phyloP scores from a whole-genome alignment of 2,888 invertebrate genomes.

The Hipparchia sbordonii region DNA sequence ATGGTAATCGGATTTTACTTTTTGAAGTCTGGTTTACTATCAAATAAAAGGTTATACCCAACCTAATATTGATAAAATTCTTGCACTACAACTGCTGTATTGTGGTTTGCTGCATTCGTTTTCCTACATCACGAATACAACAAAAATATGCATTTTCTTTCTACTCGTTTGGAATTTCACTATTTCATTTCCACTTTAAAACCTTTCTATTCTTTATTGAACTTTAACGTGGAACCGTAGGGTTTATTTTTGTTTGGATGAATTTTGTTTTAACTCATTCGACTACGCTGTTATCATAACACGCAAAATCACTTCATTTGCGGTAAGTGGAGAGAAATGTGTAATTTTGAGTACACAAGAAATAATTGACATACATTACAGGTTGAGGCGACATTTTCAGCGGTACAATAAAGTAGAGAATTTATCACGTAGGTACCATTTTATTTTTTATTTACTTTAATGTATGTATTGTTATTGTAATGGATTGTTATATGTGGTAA shows the following conservation, averaged over 20 bases:
- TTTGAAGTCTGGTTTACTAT: too few relatives aligned
- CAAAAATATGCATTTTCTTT: constrained; percentile 19
- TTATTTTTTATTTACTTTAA: too few relatives aligned
- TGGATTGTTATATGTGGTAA: too few relatives aligned
- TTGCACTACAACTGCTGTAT: neutral
- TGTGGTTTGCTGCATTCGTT: neutral
- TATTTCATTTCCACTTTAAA: constrained; percentile 28
- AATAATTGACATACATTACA: constrained; percentile 36
- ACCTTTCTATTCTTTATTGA: neutral
- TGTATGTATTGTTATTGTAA: too few relatives aligned
- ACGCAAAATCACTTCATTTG: constrained; percentile 65
- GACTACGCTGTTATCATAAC: constrained; percentile 44
- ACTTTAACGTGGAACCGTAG: neutral
- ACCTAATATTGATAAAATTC: neutral
- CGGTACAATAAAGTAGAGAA: constrained; percentile 5
- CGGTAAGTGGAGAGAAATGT: constrained; percentile 43
- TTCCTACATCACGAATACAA: constrained; percentile 1
- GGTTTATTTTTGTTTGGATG: neutral
- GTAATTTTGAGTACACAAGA: constrained; percentile 37
- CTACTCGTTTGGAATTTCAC: constrained; percentile 16
- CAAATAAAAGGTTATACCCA: neutral
- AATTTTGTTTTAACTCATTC: constrained; percentile 22
- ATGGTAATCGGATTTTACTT: too few relatives aligned
- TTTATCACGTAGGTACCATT: neutral
- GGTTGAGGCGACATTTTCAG: constrained; percentile 13